Percentiles rank a stretch among this genome's conserved stretches.
phyloP scores from a whole-genome alignment of 1,140 invertebrate species.

The Sipha flava region DNA sequence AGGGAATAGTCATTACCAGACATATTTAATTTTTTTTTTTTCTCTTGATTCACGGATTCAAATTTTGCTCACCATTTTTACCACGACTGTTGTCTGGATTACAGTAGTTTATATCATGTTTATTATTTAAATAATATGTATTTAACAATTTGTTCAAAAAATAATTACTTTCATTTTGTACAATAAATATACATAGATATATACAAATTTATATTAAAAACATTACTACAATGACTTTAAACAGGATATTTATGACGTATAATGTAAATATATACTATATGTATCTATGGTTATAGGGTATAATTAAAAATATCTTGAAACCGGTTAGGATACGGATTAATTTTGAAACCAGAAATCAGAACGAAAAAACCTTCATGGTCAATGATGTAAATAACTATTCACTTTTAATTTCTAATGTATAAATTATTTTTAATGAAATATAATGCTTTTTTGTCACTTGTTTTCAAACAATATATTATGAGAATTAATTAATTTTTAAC shows the following conservation, averaged over 20 bases:
- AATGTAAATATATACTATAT: background rate
- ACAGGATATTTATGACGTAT: background rate
- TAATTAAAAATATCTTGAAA: background rate
- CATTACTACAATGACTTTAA: background rate
- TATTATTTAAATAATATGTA: background rate
- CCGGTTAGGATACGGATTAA: background rate
- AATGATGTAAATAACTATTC: background rate
- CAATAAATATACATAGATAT: too few relatives aligned
- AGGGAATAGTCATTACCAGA: background rate
- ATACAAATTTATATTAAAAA: background rate
- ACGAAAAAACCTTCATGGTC: background rate
- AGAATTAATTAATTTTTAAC: too few relatives aligned
- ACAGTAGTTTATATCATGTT: background rate
- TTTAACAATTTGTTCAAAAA: background rate
- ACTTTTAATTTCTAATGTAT: constrained; percentile 5
- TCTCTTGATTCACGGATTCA: background rate
- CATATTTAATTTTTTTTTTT: background rate
- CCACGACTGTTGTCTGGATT: background rate
- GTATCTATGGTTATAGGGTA: background rate
- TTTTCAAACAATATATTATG: too few relatives aligned
- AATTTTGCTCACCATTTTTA: background rate
- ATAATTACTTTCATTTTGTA: background rate
- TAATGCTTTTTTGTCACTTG: background rate
- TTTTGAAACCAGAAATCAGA: background rate
- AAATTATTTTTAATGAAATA: background rate